Percentiles rank a stretch among this genome's conserved stretches.
Evolutionary conservation across 92 coral and sea anemone species (phyloP).

Genomic region (Parazoanthus atlanticus): DNA sequence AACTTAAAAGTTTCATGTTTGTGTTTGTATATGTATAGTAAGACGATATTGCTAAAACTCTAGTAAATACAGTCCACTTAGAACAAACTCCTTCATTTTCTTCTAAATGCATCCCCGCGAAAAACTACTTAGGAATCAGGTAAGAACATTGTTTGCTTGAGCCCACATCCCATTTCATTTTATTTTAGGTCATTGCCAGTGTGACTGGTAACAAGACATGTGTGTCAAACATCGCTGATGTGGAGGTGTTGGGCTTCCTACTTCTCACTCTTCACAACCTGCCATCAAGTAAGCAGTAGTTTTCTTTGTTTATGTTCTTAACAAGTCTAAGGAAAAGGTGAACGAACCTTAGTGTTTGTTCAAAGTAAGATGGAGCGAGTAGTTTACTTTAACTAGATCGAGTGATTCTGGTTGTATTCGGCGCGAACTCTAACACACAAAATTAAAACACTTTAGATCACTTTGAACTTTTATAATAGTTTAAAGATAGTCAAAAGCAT

Average conservation of each 20-base stretch:
- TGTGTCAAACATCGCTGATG: slow-evolving; percentile 91
- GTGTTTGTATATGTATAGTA: too few relatives aligned
- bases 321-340: background rate
- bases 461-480: too few relatives aligned
- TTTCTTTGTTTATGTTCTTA: background rate
- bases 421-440: too few relatives aligned
- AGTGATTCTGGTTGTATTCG: background rate
- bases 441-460: too few relatives aligned
- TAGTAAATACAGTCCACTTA: too few relatives aligned
- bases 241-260: slow-evolving; percentile 85
- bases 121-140: background rate
- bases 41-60: too few relatives aligned
- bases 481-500: too few relatives aligned
- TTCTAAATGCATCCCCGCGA: background rate
- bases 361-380: background rate
- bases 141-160: background rate
- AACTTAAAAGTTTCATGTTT: too few relatives aligned
- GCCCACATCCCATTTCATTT: background rate
- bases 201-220: slow-evolving; percentile 96
- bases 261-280: slow-evolving; percentile 89
- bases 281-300: slow-evolving; percentile 73
- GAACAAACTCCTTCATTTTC: too few relatives aligned
- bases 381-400: background rate
- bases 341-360: too few relatives aligned
- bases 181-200: slow-evolving; percentile 79